Evolutionary conservation across 92 coral and sea anemone genomes (phyloP), one percentile per base, ranked within the genome.

Genomic region (Palythoa heliodiscus): DNA sequence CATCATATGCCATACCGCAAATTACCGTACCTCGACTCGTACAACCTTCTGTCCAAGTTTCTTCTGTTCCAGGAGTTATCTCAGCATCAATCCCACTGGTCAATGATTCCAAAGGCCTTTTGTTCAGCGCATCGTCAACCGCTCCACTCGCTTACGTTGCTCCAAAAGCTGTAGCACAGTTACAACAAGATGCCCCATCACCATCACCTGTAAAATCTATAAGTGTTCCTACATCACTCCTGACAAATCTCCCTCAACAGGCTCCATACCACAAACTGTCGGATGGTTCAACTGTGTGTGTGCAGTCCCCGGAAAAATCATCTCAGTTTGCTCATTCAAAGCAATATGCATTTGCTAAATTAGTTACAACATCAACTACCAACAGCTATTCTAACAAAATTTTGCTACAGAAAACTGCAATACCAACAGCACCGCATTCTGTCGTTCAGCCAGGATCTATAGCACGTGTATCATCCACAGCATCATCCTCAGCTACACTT

Each of bases 81-180:
- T 23, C 58, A 24, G 25, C 74, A 66, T 23, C 73, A 20, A 40
- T 64, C 8, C 60, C 73, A 40, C 63, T 73, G 16, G 73, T 29
- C 11, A 64, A 79, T 43, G 73, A 19, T 61, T 20, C 13, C n/a
- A 77, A 35, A 4, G 17, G 52, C 14, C 24, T 60, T 38, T 53
- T 54, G 64, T 72, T 23, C 35, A 2, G 69, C 6, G 64, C 39
- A 24, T 50, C 84, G 8, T 7, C 63, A 80, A 63, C 75, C 8
- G 55, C 64, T 25, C 84, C 84, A 48, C 14, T 80, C 6, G 60
- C 73, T 50, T 43, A 38, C 47, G 73, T 80, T 64, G 60, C 48
- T 47, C 70, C 84, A 14, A 80, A 38, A 23, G 43, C 55, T 19
- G 19, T 66, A 52, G 58, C 84, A 14, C 84, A 67, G 63, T 29